These are phyloP conservation scores for Cephus rjabovi DNA, from an alignment of 2,888 invertebrate species.

Conservation along the genomic window DNA sequence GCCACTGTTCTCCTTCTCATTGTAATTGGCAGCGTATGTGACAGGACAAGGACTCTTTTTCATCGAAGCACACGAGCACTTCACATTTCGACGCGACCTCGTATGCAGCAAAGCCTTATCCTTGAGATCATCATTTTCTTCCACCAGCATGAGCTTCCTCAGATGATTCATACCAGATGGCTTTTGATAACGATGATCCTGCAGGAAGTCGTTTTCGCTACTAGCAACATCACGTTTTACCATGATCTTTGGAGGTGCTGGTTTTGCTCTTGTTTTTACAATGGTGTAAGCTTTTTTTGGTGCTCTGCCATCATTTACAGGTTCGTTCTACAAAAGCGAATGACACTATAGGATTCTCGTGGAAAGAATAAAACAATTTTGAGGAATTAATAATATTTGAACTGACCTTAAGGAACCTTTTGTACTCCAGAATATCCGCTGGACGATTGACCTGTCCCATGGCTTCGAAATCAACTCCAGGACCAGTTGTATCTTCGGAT, in stretches of 20 bases:
- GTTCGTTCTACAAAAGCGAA: conserved; percentile 47
- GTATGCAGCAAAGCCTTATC: not conserved
- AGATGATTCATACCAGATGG: conserved; percentile 15
- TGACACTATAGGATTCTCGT: not conserved
- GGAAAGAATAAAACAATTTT: not conserved
- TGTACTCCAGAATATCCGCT: conserved; percentile 54
- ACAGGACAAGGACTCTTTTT: conserved; percentile 83
- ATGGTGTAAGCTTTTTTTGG: conserved; percentile 49
- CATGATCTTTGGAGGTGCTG: conserved; percentile 46
- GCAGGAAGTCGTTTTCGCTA: not conserved
- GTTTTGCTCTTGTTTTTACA: conserved; percentile 44
- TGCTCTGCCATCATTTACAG: conserved; percentile 40
- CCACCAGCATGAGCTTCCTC: conserved; percentile 27
- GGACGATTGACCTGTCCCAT: conserved; percentile 53
- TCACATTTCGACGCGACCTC: conserved; percentile 40
- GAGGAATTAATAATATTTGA: not conserved
- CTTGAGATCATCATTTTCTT: not conserved
- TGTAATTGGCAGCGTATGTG: conserved; percentile 80
- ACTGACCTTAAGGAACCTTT: conserved; percentile 54
- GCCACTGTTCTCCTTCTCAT: conserved; percentile 75
- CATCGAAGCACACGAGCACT: conserved; percentile 44
- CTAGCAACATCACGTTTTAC: conserved; percentile 41
- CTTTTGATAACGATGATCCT: conserved; percentile 11
- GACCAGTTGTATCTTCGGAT: conserved; percentile 34
- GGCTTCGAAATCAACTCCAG: conserved; percentile 49